Evolutionary conservation across 1,140 invertebrate genomes (phyloP).

Genomic region (Zaprionus camerounensis): DNA sequence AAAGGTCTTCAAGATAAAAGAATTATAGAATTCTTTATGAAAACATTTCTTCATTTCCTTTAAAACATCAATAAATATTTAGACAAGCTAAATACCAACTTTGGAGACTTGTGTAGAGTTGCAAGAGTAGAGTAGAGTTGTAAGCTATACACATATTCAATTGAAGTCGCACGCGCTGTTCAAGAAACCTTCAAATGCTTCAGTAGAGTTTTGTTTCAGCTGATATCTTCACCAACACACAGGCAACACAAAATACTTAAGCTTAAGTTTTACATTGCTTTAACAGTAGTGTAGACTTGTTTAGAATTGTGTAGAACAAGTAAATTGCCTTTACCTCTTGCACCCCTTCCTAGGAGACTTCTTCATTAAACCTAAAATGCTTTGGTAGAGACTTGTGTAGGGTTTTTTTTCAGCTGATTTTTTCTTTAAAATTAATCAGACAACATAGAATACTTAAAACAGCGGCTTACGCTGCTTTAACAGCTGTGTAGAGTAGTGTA

Average conservation of each 20-base stretch:
- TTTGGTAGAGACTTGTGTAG: not conserved
- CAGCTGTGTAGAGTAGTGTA: not conserved
- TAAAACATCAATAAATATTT: not conserved
- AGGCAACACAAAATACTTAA: too few species aligned
- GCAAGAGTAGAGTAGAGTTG: too few species aligned
- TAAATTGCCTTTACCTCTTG: not conserved
- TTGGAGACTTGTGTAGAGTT: too few species aligned
- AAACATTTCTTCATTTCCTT: too few species aligned
- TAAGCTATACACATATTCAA: too few species aligned
- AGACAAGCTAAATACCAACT: not conserved
- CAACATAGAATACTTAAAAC: too few species aligned
- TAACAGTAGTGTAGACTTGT: not conserved
- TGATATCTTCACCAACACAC: not conserved
- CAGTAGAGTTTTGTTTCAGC: not conserved
- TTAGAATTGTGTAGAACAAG: not conserved
- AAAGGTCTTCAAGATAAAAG: rapidly evolving
- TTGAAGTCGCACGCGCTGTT: too few species aligned
- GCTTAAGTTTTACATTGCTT: not conserved
- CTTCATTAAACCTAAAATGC: not conserved
- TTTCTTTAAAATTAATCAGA: not conserved
- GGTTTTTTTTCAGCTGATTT: not conserved
- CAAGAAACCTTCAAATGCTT: not conserved
- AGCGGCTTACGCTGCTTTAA: not conserved
- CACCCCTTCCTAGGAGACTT: too few species aligned
- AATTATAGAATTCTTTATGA: too few species aligned